Evolutionary conservation across 1,140 invertebrate genomes (phyloP), one percentile per base, ranked within the genome.

Genomic region (Odontomachus brunneus): DNA sequence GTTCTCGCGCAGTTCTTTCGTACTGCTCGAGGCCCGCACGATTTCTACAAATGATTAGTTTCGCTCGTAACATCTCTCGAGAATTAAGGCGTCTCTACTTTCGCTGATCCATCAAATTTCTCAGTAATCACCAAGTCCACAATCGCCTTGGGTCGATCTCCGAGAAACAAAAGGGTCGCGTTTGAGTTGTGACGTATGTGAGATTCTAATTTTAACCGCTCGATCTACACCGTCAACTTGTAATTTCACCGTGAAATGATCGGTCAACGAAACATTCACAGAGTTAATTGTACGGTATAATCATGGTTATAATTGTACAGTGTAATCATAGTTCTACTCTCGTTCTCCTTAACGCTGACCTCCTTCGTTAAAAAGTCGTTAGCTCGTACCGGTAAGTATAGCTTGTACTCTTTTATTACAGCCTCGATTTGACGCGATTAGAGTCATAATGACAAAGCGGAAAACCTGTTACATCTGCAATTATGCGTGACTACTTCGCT

Each of bases 361-460:
- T 74, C 29, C 55, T 74, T 74, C 71, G 71, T 74, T 59, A 73
- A 59, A 73, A 73, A 73, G 53, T 59, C 69, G 44, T 73, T 74
- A 74, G 11, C 11, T 60, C 22, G 71, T 48, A 24, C 15, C 12
- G 26, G 49, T 53, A 51, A 14, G 15, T 53, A 59, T 73, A 73
- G 33, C 48, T 24, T 57, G 33, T 73, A 38, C 14, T 14, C 55
- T 59, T 73, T 22, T 59, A 48, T 60, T 74, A 44, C 22, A n/a
- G 15, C 22, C 22, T 74, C 17, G 38, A 74, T 74, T 22, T 74
- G 38, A 74, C 24, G 71, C 55, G 71, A 60, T 74, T 60, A 60
- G 24, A 74, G 17, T 22, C 17, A 33, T 73, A 59, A 59, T 44
- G 57, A 48, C 53, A 74, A 73, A 24, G 71, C 14, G 11, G 17